These are phyloP conservation scores for Drosophila pseudotakahashii DNA, from an alignment of 2,888 invertebrate genomes.

Conservation along the genomic window DNA sequence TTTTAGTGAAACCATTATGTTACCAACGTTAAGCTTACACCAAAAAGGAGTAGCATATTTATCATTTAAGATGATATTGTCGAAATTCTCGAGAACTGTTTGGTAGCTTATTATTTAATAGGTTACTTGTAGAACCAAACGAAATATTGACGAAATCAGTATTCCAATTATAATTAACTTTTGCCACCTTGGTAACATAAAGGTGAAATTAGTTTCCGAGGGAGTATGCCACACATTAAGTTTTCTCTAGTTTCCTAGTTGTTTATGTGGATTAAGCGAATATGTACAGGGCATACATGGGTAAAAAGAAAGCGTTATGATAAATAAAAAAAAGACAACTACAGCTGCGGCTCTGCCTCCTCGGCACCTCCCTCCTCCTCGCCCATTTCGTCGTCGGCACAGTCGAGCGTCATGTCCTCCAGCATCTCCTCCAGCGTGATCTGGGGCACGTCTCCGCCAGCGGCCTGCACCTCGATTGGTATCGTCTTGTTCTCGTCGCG, in stretches of 20 bases:
- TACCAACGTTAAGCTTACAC: slow-evolving; percentile 4
- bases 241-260: slow-evolving; percentile 27
- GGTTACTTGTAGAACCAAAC: too few relatives aligned
- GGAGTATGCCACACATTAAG: neutral
- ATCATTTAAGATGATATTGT: slow-evolving; percentile 8
- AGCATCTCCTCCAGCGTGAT: slow-evolving; percentile 97
- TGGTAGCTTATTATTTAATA: too few relatives aligned
- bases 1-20: slow-evolving; percentile 12
- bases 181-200: neutral
- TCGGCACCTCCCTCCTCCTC: slow-evolving; percentile 78
- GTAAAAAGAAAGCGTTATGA: slow-evolving; percentile 26
- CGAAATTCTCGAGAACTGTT: neutral
- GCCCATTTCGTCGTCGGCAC: slow-evolving; percentile 89
- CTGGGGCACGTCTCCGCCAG: slow-evolving; percentile 87
- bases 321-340: slow-evolving; percentile 22
- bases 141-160: slow-evolving; percentile 8
- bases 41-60: slow-evolving; percentile 6
- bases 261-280: slow-evolving; percentile 27
- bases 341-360: slow-evolving; percentile 51
- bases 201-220: neutral
- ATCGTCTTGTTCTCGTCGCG: slow-evolving; percentile 85
- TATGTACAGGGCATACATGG: slow-evolving; percentile 42
- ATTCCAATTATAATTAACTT: slow-evolving; percentile 1
- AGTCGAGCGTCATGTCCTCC: slow-evolving; percentile 91
- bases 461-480: slow-evolving; percentile 84